A percentile compares a stretch with the other conserved stretches of the same genome.
phyloP scores from a whole-genome alignment of 1,140 invertebrate species.

The Drosophila arawakana region DNA sequence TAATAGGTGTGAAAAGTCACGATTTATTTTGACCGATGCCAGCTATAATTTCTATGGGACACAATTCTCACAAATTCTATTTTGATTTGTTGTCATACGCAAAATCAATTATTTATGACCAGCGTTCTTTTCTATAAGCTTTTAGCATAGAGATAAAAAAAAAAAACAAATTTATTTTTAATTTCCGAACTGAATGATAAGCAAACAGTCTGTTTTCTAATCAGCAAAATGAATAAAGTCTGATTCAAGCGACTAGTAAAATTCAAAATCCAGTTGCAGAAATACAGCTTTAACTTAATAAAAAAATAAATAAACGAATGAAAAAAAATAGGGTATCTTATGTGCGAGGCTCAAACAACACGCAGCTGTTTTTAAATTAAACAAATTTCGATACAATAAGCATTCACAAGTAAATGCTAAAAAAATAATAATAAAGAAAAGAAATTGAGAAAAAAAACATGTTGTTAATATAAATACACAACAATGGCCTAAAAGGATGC shows the following conservation, averaged over 20 bases:
- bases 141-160: slow-evolving; percentile 21
- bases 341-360: neutral
- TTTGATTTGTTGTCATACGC: neutral
- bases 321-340: slow-evolving; percentile 3
- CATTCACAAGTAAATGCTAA: slow-evolving; percentile 63
- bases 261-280: neutral
- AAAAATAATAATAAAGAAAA: neutral
- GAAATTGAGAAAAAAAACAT: neutral
- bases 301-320: too few relatives aligned
- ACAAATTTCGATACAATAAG: slow-evolving; percentile 32
- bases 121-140: neutral
- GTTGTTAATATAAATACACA: slow-evolving; percentile 55
- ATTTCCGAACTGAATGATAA: neutral
- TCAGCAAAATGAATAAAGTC: too few relatives aligned
- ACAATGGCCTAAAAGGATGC: slow-evolving; percentile 8
- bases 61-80: neutral
- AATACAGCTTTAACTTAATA: neutral
- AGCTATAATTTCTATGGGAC: neutral
- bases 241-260: neutral
- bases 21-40: neutral
- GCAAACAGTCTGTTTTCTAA: neutral
- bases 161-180: neutral
- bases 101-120: neutral
- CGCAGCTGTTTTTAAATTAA: slow-evolving; percentile 23
- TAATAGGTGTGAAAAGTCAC: slow-evolving; percentile 13